A percentile compares a stretch with the other conserved stretches of the same genome.
phyloP scores from a whole-genome alignment of 1,140 invertebrate species.

The Heliconius melpomene region DNA sequence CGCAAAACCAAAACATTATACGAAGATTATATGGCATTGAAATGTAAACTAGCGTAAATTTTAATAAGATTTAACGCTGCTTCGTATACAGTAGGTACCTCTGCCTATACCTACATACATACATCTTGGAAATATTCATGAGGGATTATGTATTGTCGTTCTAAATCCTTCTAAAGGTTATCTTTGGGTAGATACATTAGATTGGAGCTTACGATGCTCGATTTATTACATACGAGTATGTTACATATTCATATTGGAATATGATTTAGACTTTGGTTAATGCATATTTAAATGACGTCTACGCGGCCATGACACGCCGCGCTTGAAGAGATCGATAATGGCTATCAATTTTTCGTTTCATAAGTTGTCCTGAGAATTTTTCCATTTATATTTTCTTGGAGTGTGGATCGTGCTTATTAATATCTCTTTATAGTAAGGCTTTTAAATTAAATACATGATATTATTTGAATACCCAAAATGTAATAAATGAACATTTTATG shows the following conservation, averaged over 20 bases:
- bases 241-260: not conserved
- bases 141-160: slow-evolving; percentile 29
- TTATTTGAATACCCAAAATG: too few relatives aligned
- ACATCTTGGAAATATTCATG: slow-evolving; percentile 24
- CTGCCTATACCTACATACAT: not conserved
- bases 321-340: not conserved
- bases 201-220: not conserved
- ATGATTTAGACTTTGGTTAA: not conserved
- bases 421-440: too few relatives aligned
- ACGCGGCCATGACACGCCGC: not conserved
- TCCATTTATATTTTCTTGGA: too few relatives aligned
- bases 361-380: too few relatives aligned
- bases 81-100: not conserved
- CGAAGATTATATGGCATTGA: slow-evolving; percentile 32
- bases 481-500: too few relatives aligned
- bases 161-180: slow-evolving; percentile 17
- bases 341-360: too few relatives aligned
- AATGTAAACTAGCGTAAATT: slow-evolving; percentile 34
- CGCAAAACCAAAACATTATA: not conserved
- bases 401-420: too few relatives aligned
- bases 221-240: not conserved
- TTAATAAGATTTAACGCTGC: slow-evolving; percentile 33
- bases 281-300: not conserved
- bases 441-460: too few relatives aligned
- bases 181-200: slow-evolving; percentile 14